Conservation (phyloP, 2,113 vertebrate species). For the Actenoides lindsayi region DNA sequence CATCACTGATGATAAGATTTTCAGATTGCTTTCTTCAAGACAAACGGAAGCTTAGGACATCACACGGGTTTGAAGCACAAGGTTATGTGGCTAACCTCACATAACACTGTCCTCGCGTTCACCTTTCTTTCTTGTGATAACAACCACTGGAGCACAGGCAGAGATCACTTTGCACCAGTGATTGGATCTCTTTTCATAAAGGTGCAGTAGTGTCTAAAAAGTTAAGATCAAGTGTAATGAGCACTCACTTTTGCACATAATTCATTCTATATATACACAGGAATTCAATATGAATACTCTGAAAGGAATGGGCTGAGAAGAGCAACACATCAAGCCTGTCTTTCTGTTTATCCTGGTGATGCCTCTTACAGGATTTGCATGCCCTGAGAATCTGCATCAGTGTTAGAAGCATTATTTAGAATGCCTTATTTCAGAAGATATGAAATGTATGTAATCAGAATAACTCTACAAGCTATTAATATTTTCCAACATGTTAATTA, state of each 20-base stretch:
- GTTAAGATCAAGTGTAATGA: background rate
- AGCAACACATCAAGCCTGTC: background rate
- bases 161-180: background rate
- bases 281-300: background rate
- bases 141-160: background rate
- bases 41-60: background rate
- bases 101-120: background rate
- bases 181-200: background rate
- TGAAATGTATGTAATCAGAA: background rate
- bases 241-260: background rate
- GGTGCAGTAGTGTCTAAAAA: background rate
- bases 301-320: background rate
- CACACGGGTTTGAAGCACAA: background rate
- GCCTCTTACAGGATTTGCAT: background rate
- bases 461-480: background rate
- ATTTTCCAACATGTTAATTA: background rate
- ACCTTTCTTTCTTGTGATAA: background rate
- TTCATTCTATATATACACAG: background rate
- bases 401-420: background rate
- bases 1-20: background rate
- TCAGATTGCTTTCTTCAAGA: background rate
- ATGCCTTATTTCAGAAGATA: background rate
- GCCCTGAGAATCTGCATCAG: background rate
- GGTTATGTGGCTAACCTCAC: constrained; percentile 43
- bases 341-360: background rate